Conservation (phyloP, 2,888 invertebrate genomes). For the Bhutanitis thaidina region DNA sequence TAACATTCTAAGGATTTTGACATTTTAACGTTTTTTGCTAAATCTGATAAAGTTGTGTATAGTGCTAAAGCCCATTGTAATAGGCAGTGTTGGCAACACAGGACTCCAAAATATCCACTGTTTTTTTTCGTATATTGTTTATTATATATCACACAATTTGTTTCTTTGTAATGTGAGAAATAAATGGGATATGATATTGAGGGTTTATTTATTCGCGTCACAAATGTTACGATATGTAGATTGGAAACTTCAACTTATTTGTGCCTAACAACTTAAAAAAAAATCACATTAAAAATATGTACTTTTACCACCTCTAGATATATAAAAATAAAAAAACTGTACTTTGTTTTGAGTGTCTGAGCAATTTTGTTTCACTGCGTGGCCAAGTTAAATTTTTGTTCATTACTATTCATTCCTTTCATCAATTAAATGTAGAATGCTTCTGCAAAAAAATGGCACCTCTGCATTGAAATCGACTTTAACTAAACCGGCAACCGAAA, state of each 20-base stretch:
- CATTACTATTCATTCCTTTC: background rate
- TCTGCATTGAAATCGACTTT: background rate
- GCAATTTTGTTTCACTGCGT: conserved; percentile 24
- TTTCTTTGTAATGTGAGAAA: background rate
- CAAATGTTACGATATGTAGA: conserved; percentile 7
- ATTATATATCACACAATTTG: too few species aligned
- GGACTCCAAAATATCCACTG: too few species aligned
- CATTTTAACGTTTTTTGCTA: too few species aligned
- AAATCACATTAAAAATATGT: conserved; percentile 62
- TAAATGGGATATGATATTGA: conserved; percentile 1
- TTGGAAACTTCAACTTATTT: conserved; percentile 1
- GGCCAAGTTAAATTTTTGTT: background rate
- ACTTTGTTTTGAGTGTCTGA: conserved; percentile 29
- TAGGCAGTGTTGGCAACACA: too few species aligned
- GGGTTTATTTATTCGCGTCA: background rate
- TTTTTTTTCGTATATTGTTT: too few species aligned
- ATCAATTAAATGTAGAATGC: background rate
- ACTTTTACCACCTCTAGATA: conserved; percentile 57
- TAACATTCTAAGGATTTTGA: too few species aligned
- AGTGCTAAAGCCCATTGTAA: too few species aligned
- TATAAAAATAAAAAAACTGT: conserved; percentile 50
- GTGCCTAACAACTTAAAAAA: conserved; percentile 57
- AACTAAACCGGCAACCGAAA: background rate
- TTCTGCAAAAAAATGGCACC: background rate
- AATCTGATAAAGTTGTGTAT: too few species aligned